Evolutionary conservation across 2,113 vertebrate genomes (phyloP).

Genomic region (Eurystomus gularis): DNA sequence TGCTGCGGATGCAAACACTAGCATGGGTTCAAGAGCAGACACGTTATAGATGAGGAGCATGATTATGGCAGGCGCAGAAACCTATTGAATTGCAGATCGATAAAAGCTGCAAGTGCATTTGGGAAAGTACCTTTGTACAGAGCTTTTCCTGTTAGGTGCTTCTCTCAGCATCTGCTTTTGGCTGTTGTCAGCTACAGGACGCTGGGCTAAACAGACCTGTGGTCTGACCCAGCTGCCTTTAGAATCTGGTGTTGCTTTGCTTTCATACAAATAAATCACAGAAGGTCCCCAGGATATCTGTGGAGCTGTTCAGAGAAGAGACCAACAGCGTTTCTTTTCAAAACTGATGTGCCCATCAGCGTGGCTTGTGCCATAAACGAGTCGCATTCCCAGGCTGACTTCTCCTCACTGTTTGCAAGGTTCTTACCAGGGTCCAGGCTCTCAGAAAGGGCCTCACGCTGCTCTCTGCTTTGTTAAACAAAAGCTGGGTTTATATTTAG

Average conservation of each 20-base stretch:
- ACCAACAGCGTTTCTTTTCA: background rate
- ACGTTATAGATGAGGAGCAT: fast-evolving
- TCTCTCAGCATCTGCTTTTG: background rate
- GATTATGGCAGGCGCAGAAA: background rate
- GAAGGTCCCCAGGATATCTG: background rate
- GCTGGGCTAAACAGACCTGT: background rate
- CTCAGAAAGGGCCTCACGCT: constrained; percentile 44
- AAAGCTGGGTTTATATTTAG: constrained; percentile 75
- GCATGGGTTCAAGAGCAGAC: background rate
- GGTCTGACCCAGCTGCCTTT: background rate
- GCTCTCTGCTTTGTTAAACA: constrained; percentile 72
- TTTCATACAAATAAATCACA: constrained; percentile 22
- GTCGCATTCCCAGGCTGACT: background rate
- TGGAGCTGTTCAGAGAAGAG: background rate
- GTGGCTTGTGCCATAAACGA: background rate
- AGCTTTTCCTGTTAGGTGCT: background rate
- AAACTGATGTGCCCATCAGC: background rate
- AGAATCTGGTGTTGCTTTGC: background rate
- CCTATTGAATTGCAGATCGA: background rate
- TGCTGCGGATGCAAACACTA: background rate
- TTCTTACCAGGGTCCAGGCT: constrained; percentile 13
- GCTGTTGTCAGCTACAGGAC: background rate
- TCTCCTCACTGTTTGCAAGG: background rate
- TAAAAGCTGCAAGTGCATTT: too few species aligned
- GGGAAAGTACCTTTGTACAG: background rate